Conservation (phyloP, 2,888 invertebrate genomes). For the Drosophila putrida region DNA sequence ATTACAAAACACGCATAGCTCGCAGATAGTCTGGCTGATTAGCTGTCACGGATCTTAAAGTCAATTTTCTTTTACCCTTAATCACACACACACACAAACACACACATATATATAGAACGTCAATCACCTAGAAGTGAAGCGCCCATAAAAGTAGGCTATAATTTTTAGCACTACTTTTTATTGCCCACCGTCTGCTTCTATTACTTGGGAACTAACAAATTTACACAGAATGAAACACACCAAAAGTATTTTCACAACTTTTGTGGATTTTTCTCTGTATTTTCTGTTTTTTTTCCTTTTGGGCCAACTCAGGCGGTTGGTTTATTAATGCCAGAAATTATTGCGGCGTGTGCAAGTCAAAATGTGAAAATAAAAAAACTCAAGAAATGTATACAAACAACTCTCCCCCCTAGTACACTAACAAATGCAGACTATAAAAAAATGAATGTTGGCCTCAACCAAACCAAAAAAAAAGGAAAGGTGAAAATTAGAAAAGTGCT, state of each 20-base stretch:
- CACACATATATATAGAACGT: slow-evolving; percentile 7
- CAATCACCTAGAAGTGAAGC: not conserved
- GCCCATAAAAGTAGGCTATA: slow-evolving; percentile 34
- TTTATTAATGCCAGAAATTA: slow-evolving; percentile 63
- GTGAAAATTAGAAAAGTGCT: slow-evolving; percentile 60
- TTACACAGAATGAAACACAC: not conserved
- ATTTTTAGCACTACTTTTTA: slow-evolving; percentile 36
- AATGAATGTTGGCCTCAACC: slow-evolving; percentile 3
- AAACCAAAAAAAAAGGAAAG: slow-evolving; percentile 54
- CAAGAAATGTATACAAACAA: slow-evolving; percentile 27
- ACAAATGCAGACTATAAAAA: slow-evolving; percentile 40
- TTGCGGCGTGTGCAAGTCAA: slow-evolving; percentile 46
- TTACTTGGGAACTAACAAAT: slow-evolving; percentile 38
- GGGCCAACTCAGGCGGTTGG: slow-evolving; percentile 55
- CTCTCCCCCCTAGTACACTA: slow-evolving; percentile 20
- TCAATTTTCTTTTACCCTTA: slow-evolving; percentile 67
- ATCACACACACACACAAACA: slow-evolving; percentile 29
- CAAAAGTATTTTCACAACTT: slow-evolving; percentile 34
- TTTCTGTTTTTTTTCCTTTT: no score
- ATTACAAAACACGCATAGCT: slow-evolving; percentile 14
- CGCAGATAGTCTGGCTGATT: slow-evolving; percentile 38
- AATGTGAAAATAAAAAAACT: slow-evolving; percentile 41
- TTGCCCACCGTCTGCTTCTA: not conserved
- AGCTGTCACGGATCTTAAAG: slow-evolving; percentile 31
- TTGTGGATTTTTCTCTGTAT: slow-evolving; percentile 37